Base-by-base conservation (phyloP, 2,113 vertebrate genomes). In the Elephas maximus region DNA sequence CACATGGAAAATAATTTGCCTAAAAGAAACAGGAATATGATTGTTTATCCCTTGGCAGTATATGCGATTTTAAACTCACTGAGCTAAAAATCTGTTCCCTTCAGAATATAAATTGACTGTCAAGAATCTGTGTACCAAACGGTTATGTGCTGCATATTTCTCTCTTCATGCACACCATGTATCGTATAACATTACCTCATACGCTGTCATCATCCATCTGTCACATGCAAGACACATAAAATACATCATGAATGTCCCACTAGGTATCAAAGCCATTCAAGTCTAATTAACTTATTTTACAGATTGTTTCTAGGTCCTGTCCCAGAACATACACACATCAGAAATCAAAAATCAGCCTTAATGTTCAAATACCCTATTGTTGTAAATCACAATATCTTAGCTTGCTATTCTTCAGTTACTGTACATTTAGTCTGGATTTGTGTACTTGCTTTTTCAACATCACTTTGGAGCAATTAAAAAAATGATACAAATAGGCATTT, bases 131-230 rank as follows among this genome's bases (percentile, higher is more conserved):
- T 94, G 87, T 84, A 93, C 82, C 94, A 93, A 97, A 57, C 97
- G 97, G 97, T 98, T 94, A 97, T 87, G 96, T 97, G 93, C 90
- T 93, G 88, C 91, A 95, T 97, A 95, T 95, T 98, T 97, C 96
- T 96, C 94, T 93, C 98, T 98, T 98, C 96, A 97, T 28, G n/a
- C 94, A 91, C 90, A 96, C 95, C 96, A 91, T 96, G 95, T 95
- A 84, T 97, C 97, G 76, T 93, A 73, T 96, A 97, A 76, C 97
- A 98, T 99, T 97, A 99, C 98, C 97, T 99, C 98, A 98, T 97
- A 97, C 94, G 90, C 84, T 80, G 95, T 98, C 98, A 98, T 97
- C 96, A 94, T 44, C 67, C 67, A 85, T 87, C 88, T 98, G 98
- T 98, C 98, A 93, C 98, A 91, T 97, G 90, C 89, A 94, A 96